These are phyloP conservation scores for Ladona fulva DNA, from an alignment of 1,140 invertebrate genomes.

Conservation along the genomic window DNA sequence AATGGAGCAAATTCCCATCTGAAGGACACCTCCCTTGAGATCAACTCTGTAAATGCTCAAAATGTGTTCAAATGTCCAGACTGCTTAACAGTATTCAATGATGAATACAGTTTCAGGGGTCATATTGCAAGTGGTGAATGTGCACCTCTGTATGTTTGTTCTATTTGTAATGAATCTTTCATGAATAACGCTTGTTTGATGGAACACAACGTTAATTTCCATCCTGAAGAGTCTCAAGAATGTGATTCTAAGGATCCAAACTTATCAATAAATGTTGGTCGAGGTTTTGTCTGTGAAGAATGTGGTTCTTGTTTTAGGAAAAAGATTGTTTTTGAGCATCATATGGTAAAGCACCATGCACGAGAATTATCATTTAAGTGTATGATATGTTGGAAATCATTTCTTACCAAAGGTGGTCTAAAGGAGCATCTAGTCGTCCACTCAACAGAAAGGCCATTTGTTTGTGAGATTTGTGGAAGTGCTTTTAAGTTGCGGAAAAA, in stretches of 20 bases:
- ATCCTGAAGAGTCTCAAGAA: not conserved
- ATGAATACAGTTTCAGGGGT: not conserved
- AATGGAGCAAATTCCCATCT: not conserved
- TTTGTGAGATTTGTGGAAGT: conserved; percentile 78
- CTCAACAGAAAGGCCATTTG: conserved; percentile 66
- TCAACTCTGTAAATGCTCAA: not conserved
- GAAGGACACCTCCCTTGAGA: not conserved
- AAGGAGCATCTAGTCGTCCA: conserved; percentile 79
- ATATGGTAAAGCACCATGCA: not conserved
- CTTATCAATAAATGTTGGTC: not conserved
- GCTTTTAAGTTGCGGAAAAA: conserved; percentile 37
- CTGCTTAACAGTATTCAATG: not conserved
- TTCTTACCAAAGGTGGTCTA: conserved; percentile 34
- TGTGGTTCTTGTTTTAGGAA: not conserved
- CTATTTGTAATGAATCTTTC: not conserved
- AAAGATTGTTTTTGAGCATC: not conserved
- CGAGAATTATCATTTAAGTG: not conserved
- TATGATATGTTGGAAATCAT: not conserved
- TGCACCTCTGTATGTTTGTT: not conserved
- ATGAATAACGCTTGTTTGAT: not conserved
- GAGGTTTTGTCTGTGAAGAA: not conserved
- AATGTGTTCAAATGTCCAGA: not conserved
- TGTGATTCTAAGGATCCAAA: not conserved
- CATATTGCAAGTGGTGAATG: not conserved
- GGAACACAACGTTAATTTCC: not conserved